Evolutionary conservation across 2,888 invertebrate genomes (phyloP), one percentile per base, ranked within the genome.

Genomic region (Allophyes oxyacanthae): DNA sequence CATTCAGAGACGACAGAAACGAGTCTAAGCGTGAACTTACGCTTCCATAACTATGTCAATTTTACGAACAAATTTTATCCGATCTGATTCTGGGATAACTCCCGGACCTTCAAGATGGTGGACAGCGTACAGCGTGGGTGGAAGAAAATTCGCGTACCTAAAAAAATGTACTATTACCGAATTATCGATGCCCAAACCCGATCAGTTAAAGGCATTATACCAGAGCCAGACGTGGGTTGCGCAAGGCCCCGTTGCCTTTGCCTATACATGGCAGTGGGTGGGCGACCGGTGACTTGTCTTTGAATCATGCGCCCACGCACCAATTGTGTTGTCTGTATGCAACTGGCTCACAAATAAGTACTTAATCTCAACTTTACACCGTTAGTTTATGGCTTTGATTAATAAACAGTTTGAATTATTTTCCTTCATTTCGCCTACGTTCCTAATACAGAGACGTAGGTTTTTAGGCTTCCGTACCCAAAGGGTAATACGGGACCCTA

Each of bases 271-370:
- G 84, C 62, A 57, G 58, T 76, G 66, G 71, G 89, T 84, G 84
- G 88, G 88, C 83, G 84, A 81, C 65, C 56, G 88, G 88, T 83
- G 84, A 81, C 65, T 57, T 67, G 79, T 72, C 81, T 85, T 87
- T 88, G 88, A 90, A 85, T 90, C 90, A 89, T 72, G 83, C 90
- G 81, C 90, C 90, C 87, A 90, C 90, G 68, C 44, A 59, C 61
- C 72, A 81, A 84, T 83, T 82, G 75, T 79, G 75, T 64, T 75
- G 73, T 69, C 77, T 85, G 83, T 78, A 80, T 86, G 84, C 87
- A 86, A 77, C 80, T 75, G 69, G 65, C 72, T 64, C 73, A 79
- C 75, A 79, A 80, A 76, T 77, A 68, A 38, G 32, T 63, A 48
- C 54, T 58, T 58, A 55, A 51, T 60, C 49, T 63, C 38, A 13